Conservation (phyloP, 2,113 vertebrate genomes). For the Bagarius yarrelli region DNA sequence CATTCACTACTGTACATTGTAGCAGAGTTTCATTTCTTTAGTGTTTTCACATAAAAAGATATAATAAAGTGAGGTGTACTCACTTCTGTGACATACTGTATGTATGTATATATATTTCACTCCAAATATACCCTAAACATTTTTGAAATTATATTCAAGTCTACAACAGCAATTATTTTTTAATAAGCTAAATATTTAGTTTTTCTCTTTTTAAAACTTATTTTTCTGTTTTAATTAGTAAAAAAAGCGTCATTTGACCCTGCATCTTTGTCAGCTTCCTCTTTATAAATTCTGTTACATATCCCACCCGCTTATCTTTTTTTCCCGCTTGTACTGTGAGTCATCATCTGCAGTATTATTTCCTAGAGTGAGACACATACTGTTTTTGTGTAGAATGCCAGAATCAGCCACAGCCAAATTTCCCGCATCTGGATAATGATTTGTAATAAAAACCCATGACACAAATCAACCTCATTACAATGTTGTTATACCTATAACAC, state of each 20-base stretch:
- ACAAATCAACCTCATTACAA: constrained; percentile 19
- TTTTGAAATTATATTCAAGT: background rate
- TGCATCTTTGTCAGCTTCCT: constrained; percentile 6
- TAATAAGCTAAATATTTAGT: background rate
- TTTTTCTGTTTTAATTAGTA: constrained; percentile 17
- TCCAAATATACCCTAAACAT: background rate
- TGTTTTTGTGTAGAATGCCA: background rate
- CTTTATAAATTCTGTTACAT: constrained; percentile 16
- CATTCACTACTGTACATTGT: too few species aligned
- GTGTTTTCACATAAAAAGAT: too few species aligned
- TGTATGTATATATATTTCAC: too few species aligned
- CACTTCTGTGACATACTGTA: too few species aligned
- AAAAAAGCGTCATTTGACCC: constrained; percentile 23
- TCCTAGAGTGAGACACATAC: background rate
- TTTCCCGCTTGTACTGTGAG: background rate
- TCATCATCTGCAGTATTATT: constrained; percentile 23
- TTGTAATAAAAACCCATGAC: constrained; percentile 18
- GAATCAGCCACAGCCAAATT: background rate
- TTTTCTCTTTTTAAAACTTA: background rate
- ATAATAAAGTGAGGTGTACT: too few species aligned
- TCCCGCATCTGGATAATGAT: constrained; percentile 10
- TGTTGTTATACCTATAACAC: constrained; percentile 14
- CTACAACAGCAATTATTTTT: background rate
- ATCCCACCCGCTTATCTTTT: constrained; percentile 11
- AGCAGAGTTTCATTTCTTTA: too few species aligned